Evolutionary conservation across 2,113 vertebrate genomes (phyloP).

Genomic region (Cololabis saira): DNA sequence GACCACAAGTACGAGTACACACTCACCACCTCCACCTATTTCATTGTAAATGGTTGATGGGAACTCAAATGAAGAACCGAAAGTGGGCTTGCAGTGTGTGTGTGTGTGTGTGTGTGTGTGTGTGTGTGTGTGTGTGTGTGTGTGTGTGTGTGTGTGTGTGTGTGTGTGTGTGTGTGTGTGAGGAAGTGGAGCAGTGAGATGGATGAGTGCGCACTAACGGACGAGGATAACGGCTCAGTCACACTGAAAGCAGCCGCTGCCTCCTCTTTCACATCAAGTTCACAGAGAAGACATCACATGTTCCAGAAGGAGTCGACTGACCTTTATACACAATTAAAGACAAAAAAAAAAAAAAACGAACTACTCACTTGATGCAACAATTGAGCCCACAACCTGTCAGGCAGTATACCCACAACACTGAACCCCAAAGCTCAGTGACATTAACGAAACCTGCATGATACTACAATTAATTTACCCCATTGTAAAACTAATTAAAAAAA

Average conservation of each 20-base stretch:
- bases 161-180: no score
- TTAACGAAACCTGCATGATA: no score
- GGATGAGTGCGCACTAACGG: no score
- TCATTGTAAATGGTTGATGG: slow-evolving; percentile 51
- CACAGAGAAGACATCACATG: background rate
- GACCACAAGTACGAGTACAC: slow-evolving; percentile 16
- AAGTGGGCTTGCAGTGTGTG: slow-evolving; percentile 45
- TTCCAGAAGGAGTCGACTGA: no score
- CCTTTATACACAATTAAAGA: no score
- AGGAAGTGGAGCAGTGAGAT: no score
- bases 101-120: slow-evolving; percentile 34
- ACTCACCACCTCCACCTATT: slow-evolving; percentile 22
- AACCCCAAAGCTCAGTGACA: no score
- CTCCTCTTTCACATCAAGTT: background rate
- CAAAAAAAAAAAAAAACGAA: no score
- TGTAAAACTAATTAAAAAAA: no score
- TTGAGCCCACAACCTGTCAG: background rate
- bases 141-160: slow-evolving; percentile 16
- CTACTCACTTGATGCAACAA: no score
- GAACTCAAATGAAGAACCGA: slow-evolving; percentile 65
- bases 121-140: slow-evolving; percentile 23
- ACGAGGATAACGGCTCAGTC: slow-evolving; percentile 10
- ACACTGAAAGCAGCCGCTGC: slow-evolving; percentile 12
- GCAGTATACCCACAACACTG: no score
- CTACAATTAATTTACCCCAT: no score